phyloP scores from a whole-genome alignment of 2,797 vertebrate genomes.

The Microhierax caerulescens region DNA sequence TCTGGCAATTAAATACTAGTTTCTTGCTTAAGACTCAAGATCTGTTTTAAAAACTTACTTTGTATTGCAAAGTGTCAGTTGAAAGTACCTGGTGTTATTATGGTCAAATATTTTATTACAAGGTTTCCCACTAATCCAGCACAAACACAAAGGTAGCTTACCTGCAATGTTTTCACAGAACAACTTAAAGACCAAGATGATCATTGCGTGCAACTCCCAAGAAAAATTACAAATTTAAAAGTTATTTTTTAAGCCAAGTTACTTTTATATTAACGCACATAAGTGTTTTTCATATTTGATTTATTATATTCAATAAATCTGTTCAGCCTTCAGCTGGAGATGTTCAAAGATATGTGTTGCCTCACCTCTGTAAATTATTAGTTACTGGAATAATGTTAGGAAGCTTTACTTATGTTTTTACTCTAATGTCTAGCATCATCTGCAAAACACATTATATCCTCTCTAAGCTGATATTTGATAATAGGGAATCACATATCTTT shows the following conservation, averaged over 20 bases:
- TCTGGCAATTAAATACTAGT: background rate
- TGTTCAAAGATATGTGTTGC: background rate
- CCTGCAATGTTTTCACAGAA: background rate
- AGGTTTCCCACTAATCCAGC: background rate
- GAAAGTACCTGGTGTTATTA: background rate
- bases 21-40: background rate
- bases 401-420: background rate
- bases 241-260: background rate
- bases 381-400: background rate
- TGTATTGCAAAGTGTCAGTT: background rate
- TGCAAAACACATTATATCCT: background rate
- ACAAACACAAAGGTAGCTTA: background rate
- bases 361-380: background rate
- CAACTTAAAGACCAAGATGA: background rate
- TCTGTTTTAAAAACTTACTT: background rate
- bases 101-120: background rate
- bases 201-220: background rate
- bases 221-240: background rate
- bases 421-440: background rate
- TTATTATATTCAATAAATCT: background rate
- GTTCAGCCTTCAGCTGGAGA: background rate
- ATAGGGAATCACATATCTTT: background rate
- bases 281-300: background rate
- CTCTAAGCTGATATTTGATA: background rate
- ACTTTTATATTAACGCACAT: background rate